A percentile compares a stretch with the other conserved stretches of the same genome.
Evolutionary conservation across 2,888 invertebrate genomes (phyloP).

Genomic region (Drosophila colorata): DNA sequence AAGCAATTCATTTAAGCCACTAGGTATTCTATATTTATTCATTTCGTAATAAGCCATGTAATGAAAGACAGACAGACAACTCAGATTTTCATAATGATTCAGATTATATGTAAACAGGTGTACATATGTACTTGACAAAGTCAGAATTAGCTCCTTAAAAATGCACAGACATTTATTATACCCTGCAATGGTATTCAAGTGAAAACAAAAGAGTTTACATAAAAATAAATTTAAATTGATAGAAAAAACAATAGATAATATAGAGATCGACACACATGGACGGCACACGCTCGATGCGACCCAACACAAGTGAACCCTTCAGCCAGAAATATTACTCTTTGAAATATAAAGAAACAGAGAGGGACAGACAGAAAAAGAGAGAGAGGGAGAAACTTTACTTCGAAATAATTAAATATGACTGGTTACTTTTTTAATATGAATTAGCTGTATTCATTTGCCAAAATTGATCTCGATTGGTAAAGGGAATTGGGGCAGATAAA

Average conservation of each 20-base stretch:
- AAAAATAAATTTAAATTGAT: neutral
- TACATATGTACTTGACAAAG: too few species aligned
- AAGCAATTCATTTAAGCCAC: too few species aligned
- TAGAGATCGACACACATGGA: neutral
- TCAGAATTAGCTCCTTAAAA: too few species aligned
- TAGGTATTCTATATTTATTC: too few species aligned
- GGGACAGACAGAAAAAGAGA: too few species aligned
- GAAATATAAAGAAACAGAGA: neutral
- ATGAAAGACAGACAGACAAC: neutral
- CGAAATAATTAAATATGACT: neutral
- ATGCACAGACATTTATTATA: neutral
- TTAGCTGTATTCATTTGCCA: slow-evolving; percentile 3
- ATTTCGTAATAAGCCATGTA: too few species aligned
- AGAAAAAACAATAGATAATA: neutral
- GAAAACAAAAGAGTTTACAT: neutral
- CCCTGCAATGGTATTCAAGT: neutral
- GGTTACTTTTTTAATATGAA: neutral
- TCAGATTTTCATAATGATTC: neutral
- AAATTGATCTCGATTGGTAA: neutral
- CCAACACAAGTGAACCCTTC: slow-evolving; percentile 1
- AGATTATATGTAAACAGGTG: too few species aligned
- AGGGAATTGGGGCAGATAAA: neutral
- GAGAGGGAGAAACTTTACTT: too few species aligned
- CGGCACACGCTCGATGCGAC: slow-evolving; percentile 8
- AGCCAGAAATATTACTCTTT: neutral